Percentiles rank a stretch among this genome's conserved stretches.
Conservation (phyloP, 2,888 invertebrate species). For the Euplexia lucipara region DNA sequence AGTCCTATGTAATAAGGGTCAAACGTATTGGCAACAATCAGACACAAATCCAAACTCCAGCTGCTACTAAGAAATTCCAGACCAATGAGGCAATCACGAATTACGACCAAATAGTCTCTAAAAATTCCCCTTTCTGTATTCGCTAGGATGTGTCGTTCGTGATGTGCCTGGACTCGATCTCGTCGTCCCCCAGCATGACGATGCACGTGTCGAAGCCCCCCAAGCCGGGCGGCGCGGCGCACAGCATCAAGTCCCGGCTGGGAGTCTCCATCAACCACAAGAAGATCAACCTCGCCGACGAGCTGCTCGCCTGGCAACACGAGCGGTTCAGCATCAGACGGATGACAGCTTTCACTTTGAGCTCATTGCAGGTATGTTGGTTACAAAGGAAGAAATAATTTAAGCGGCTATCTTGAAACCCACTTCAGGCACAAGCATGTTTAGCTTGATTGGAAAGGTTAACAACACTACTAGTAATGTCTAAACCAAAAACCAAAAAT, state of each 20-base stretch:
- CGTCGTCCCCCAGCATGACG: constrained; percentile 92
- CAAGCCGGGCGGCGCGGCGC: constrained; percentile 95
- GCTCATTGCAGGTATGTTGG: constrained; percentile 91
- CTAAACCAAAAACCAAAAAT: too few species aligned
- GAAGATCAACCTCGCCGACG: constrained; percentile 99
- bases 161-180: constrained; percentile 96
- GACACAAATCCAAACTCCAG: too few species aligned
- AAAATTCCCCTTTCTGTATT: not conserved
- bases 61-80: too few species aligned
- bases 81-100: too few species aligned
- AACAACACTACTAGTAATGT: too few species aligned
- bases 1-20: too few species aligned
- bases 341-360: constrained; percentile 97
- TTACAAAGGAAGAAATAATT: too few species aligned
- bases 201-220: constrained; percentile 99
- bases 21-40: too few species aligned
- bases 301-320: constrained; percentile 98
- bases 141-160: constrained; percentile 96
- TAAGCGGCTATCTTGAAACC: too few species aligned
- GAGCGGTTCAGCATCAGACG: constrained; percentile 98
- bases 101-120: too few species aligned
- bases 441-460: too few species aligned
- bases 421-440: too few species aligned
- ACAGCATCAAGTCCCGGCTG: constrained; percentile 91
- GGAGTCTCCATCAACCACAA: constrained; percentile 95